Base-by-base conservation (phyloP, 2,113 vertebrate genomes). In the Tonatia bakeri region DNA sequence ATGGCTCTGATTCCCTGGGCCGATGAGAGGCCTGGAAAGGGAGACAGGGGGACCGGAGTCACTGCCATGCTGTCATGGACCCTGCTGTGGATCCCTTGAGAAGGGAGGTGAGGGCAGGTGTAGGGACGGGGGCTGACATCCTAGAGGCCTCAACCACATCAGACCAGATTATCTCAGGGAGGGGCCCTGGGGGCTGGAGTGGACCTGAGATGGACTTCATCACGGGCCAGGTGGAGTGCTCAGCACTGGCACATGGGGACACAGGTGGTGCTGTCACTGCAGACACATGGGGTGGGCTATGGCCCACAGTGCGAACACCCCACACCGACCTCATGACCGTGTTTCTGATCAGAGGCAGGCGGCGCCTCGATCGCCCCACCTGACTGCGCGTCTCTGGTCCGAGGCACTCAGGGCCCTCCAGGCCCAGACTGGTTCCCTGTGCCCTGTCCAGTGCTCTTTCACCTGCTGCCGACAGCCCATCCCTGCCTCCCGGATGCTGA, bases 361-460 rank as follows among this genome's bases (percentile, higher is more conserved):
- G 3, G 65, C 1, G 4, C 33, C 0, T 1, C 20, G 22, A n/a
- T 0, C 0, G 24, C 36, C n/a, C 45, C 1, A 54, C 7, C 22
- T 52, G 2, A 9, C 43, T 26, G 69, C 33, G 10, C 1, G 1
- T 40, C 22, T 7, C 26, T 7, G 14, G 47, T 11, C 40, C 0
- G 3, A 2, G 40, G 14, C 69, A 45, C 47, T n/a, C 82, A 0
- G 5, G 5, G 83, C 59, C 61, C 50, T 33, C 47, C 67, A 77
- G 43, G 45, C 31, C 26, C 0, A 26, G 31, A 3, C 10, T 1
- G 2, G 50, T 31, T 2, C 72, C 59, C 61, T 12, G 61, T 0
- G 5, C 13, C 36, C 72, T 12, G 59, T 40, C 36, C 69, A n/a
- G 28, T 0, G 1, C 50, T 4, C 65, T 67, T 22, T 54, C 77